Percentiles rank a stretch among this genome's conserved stretches.
These are phyloP conservation scores for Lepidurus couesii DNA, from an alignment of 1,140 invertebrate species.

Conservation along the genomic window DNA sequence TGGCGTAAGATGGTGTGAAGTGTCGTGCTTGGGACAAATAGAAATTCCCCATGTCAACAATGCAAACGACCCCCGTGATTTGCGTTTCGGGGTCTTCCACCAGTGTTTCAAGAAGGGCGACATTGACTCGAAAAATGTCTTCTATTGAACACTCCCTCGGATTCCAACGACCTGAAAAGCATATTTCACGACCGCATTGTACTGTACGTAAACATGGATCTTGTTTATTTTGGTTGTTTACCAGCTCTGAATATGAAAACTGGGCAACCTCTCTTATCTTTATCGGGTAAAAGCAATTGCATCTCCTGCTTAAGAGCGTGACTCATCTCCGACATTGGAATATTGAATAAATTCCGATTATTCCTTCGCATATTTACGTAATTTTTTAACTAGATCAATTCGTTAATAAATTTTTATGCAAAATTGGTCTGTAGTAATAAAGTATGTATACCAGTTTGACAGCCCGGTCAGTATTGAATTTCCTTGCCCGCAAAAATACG, in stretches of 20 bases:
- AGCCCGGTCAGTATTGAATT: conserved; percentile 26
- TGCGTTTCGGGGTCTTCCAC: conserved; percentile 58
- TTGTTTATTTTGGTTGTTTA: not conserved
- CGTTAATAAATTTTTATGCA: too few relatives aligned
- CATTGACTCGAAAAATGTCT: conserved; percentile 54
- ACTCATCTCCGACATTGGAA: conserved; percentile 13
- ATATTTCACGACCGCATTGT: not conserved
- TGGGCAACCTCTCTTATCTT: conserved; percentile 17
- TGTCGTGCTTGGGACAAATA: conserved; percentile 60
- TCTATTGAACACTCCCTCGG: conserved; percentile 52
- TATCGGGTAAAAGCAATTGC: conserved; percentile 6
- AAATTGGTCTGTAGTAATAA: not conserved
- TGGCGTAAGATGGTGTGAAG: conserved; percentile 62
- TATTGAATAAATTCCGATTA: conserved; percentile 24
- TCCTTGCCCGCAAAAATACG: conserved; percentile 26
- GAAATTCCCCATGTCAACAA: conserved; percentile 63
- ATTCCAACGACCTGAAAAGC: conserved; percentile 56
- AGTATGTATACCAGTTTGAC: conserved; percentile 6
- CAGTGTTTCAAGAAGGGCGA: conserved; percentile 54
- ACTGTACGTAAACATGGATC: not conserved
- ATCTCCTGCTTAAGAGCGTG: conserved; percentile 23
- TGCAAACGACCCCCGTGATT: conserved; percentile 53
- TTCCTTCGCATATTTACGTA: conserved; percentile 24
- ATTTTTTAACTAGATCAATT: conserved; percentile 28
- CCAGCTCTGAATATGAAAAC: conserved; percentile 32